Percentiles rank a stretch among this genome's conserved stretches.
Conservation (phyloP, 2,113 vertebrate species). For the Clarias gariepinus region DNA sequence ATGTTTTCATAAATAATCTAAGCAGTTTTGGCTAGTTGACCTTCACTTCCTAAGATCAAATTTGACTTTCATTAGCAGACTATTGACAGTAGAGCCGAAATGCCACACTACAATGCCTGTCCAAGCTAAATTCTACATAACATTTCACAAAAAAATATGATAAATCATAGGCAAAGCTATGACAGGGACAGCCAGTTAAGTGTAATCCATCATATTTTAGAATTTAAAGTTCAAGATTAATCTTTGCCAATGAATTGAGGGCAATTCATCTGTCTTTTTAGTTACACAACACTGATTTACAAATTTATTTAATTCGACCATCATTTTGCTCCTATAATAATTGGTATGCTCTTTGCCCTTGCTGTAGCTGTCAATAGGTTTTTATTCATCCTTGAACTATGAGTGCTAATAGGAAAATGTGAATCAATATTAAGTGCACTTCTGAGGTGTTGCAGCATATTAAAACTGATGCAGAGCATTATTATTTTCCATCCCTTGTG, state of each 20-base stretch:
- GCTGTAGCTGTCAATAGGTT: background rate
- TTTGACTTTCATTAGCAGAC: background rate
- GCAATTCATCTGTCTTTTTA: background rate
- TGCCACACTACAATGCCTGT: background rate
- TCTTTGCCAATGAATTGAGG: background rate
- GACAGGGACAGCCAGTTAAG: background rate
- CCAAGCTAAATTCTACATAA: background rate
- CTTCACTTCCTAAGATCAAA: background rate
- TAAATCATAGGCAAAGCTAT: background rate
- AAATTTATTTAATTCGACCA: background rate
- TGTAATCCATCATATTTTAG: background rate
- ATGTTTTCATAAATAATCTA: background rate
- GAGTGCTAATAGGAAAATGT: background rate
- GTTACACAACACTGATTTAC: background rate
- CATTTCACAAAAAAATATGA: background rate
- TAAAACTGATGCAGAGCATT: background rate
- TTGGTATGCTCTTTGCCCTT: background rate
- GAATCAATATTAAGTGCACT: background rate
- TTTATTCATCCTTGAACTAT: conserved; percentile 10
- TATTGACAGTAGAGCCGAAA: conserved; percentile 1
- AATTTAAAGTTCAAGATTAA: background rate
- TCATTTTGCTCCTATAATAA: background rate
- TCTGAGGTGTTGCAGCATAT: background rate
- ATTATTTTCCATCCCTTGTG: conserved; percentile 7
- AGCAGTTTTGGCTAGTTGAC: background rate